Evolutionary conservation across 2,888 invertebrate genomes (phyloP), one percentile per base, ranked within the genome.

Genomic region (Tiliacea citrago): DNA sequence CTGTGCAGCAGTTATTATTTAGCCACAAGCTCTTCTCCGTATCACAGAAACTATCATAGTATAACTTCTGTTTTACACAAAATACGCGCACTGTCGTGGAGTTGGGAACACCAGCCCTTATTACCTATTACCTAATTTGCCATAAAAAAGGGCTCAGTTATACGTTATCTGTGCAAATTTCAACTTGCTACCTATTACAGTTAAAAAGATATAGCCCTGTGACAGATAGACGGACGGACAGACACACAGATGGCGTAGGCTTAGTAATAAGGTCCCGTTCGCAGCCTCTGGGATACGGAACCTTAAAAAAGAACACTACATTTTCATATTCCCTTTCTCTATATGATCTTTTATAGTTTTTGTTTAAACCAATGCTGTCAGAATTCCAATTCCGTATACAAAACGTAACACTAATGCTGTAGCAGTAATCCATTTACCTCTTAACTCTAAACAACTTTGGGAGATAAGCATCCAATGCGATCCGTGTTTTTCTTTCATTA

Each of bases 401-500:
- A 78, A 75, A 67, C 62, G 29, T 67, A 24, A 77, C 35, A 80
- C 24, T 81, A 21, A 65, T 65, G 21, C 42, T 42, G 18, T 29
- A 12, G 55, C 58, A 18, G 68, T 83, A 83, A 80, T 83, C 79
- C 83, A 68, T 78, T 78, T 68, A 63, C 63, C 76, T 75, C 63
- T 79, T 81, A 81, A 76, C 47, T 61, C 42, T 65, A 66, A 29
- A 81, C 83, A 68, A 73, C 65, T 55, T 55, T 60, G 57, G 29
- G 24, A 57, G 61, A 79, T 78, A 83, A 83, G 79, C 51, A 61
- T 72, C 57, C 29, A 42, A 66, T 73, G 78, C 35, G 68, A 63
- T 66, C 49, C 68, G 47, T 78, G 83, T 83, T 80, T 83, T 79
- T 80, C 73, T 80, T 80, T 83, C 79, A 83, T 82, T 73, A 78